A percentile compares a stretch with the other conserved stretches of the same genome.
phyloP scores from a whole-genome alignment of 2,113 vertebrate species.

The Daboia siamensis region DNA sequence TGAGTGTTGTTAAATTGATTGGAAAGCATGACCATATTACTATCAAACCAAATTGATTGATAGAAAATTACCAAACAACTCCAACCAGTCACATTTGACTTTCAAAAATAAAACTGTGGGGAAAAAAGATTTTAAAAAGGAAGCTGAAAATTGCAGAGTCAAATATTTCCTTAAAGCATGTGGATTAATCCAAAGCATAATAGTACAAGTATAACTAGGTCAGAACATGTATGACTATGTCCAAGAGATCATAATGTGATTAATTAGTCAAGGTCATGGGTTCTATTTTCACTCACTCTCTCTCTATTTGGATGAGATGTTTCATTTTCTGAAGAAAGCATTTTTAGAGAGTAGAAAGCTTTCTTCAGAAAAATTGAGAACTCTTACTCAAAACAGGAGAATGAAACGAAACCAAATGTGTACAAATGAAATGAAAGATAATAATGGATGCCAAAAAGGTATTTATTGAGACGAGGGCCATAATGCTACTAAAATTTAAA shows the following conservation, averaged over 20 bases:
- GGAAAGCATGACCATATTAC: background rate
- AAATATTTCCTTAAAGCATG: background rate
- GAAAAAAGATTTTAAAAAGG: background rate
- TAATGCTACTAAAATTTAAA: background rate
- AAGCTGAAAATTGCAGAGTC: background rate
- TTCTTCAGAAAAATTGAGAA: background rate
- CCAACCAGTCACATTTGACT: background rate
- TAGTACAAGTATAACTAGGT: background rate
- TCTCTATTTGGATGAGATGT: background rate
- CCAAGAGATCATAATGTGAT: background rate
- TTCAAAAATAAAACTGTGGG: background rate
- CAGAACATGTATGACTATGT: background rate
- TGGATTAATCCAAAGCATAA: background rate
- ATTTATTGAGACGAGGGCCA: background rate
- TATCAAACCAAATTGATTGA: background rate
- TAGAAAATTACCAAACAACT: background rate
- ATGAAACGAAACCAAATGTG: background rate
- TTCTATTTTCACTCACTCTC: background rate
- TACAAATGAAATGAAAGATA: background rate
- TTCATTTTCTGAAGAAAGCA: background rate
- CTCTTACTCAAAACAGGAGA: background rate
- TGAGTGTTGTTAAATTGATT: background rate
- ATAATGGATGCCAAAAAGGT: background rate
- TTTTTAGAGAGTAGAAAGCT: background rate
- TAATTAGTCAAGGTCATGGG: background rate